These are phyloP conservation scores for Xylota sylvarum DNA, from an alignment of 2,888 invertebrate species.

Conservation along the genomic window DNA sequence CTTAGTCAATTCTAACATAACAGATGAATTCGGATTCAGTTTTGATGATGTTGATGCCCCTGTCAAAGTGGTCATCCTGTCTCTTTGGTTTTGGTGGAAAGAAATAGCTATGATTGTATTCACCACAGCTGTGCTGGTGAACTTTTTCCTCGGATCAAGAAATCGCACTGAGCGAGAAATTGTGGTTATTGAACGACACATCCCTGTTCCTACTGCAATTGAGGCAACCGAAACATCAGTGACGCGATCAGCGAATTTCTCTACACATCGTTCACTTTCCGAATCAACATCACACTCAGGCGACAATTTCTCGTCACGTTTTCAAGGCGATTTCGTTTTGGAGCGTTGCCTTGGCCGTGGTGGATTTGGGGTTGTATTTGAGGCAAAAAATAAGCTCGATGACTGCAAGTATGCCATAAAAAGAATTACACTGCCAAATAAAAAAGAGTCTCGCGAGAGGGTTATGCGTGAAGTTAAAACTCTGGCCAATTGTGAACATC, in stretches of 20 bases:
- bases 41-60: constrained; percentile 87
- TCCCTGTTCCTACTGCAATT: constrained; percentile 83
- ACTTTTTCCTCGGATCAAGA: constrained; percentile 87
- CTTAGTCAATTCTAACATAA: constrained; percentile 65
- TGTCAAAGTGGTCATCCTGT: constrained; percentile 89
- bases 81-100: constrained; percentile 94
- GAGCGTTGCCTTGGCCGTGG: constrained; percentile 93
- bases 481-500: constrained; percentile 96
- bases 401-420: constrained; percentile 98
- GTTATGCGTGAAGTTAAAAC: constrained; percentile 98
- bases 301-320: constrained; percentile 87
- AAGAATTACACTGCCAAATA: constrained; percentile 94
- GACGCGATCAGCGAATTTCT: constrained; percentile 73
- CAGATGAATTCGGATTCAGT: constrained; percentile 81
- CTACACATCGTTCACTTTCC: constrained; percentile 78
- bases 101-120: constrained; percentile 92
- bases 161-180: constrained; percentile 82
- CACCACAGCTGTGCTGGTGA: constrained; percentile 89
- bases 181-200: constrained; percentile 84
- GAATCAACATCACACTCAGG: constrained; percentile 81
- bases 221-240: constrained; percentile 83
- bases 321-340: constrained; percentile 93
- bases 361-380: constrained; percentile 98
- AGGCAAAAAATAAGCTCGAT: constrained; percentile 96
- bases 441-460: constrained; percentile 92